phyloP scores from a whole-genome alignment of 2,113 vertebrate species.

The Rhipidura dahli region DNA sequence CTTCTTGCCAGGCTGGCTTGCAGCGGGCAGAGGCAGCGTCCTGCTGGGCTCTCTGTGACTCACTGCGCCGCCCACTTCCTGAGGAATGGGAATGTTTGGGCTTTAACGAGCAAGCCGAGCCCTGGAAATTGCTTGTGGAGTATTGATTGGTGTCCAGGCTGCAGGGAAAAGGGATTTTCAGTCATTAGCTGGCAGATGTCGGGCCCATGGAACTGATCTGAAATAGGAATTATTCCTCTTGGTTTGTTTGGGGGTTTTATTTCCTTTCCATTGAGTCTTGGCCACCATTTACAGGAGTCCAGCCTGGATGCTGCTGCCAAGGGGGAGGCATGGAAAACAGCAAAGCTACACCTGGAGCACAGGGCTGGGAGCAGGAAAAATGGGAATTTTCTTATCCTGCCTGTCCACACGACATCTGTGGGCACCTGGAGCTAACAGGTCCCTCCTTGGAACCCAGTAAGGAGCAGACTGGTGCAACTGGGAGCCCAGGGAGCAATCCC shows the following conservation, averaged over 20 bases:
- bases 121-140: slow-evolving; percentile 41
- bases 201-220: not conserved
- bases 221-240: slow-evolving; percentile 3
- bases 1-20: not conserved
- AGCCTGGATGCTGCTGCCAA: not conserved
- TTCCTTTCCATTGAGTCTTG: not conserved
- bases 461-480: not conserved
- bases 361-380: not conserved
- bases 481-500: not conserved
- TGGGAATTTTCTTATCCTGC: not conserved
- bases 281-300: not conserved
- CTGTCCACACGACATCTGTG: not conserved
- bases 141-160: slow-evolving; percentile 49
- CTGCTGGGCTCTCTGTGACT: slow-evolving; percentile 45
- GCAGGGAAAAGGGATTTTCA: slow-evolving; percentile 49
- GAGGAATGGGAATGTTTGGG: not conserved
- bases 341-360: not conserved
- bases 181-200: slow-evolving; percentile 36
- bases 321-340: not conserved
- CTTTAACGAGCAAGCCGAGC: not conserved
- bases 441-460: not conserved
- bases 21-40: slow-evolving; percentile 10
- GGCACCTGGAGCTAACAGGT: not conserved
- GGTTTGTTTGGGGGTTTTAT: not conserved
- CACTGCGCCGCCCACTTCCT: slow-evolving; percentile 32